These are phyloP conservation scores for Beaufortia kweichowensis DNA, from an alignment of 2,113 vertebrate genomes.

Conservation along the genomic window DNA sequence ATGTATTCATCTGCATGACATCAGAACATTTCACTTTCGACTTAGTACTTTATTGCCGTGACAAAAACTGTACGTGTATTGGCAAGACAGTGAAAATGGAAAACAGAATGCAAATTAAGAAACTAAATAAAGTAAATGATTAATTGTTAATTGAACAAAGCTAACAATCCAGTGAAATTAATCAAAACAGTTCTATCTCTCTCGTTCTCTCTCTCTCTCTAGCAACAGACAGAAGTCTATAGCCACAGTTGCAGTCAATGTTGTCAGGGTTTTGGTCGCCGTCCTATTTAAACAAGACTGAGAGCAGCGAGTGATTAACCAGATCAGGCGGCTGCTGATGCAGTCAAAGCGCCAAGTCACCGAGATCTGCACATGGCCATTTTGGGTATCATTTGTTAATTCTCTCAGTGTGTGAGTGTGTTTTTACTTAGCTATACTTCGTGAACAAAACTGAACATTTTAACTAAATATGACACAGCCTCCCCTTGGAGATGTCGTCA, in stretches of 20 bases:
- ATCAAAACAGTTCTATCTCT: background rate
- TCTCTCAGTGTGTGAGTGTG: constrained; percentile 1
- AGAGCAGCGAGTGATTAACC: constrained; percentile 46
- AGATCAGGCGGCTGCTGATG: constrained; percentile 43
- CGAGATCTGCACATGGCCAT: constrained; percentile 16
- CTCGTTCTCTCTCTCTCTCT: constrained; percentile 35
- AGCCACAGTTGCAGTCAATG: constrained; percentile 33
- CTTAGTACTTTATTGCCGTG: background rate
- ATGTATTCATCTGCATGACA: too few relatives aligned
- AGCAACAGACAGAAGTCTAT: constrained; percentile 6
- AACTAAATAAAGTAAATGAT: background rate
- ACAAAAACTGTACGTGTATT: background rate
- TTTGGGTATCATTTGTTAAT: background rate
- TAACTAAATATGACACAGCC: background rate
- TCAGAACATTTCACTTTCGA: too few relatives aligned
- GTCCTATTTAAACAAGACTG: constrained; percentile 46
- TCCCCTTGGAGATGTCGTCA: background rate
- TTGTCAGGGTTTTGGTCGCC: constrained; percentile 43
- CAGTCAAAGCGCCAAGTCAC: constrained; percentile 41
- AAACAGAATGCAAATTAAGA: background rate
- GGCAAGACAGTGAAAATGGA: background rate
- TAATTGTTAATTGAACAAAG: background rate
- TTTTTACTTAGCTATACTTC: background rate
- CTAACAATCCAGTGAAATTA: background rate
- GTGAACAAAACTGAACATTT: background rate